Evolutionary conservation across 2,797 vertebrate genomes (phyloP), one percentile per base, ranked within the genome.

Genomic region (Novumbra hubbsi): DNA sequence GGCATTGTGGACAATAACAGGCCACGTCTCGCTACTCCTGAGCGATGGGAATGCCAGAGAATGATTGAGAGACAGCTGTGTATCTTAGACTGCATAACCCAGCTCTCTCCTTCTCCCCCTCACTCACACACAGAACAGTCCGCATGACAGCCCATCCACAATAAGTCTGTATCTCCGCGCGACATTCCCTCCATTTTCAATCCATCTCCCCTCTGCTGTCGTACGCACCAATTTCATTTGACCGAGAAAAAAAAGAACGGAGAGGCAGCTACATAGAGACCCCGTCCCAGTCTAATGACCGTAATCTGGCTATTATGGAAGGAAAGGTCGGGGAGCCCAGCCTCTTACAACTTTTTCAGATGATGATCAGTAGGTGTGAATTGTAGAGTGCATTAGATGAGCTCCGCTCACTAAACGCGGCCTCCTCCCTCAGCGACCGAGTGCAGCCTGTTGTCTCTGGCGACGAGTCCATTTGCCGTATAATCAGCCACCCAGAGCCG

Each of bases 381-480:
- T 17, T 66, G 17, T 66, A 24, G 52, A 55, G 55, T 24, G 55
- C 55, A 60, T 27, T 60, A 27, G 55, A 27, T 60, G 21, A 11
- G 9, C 21, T 21, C 55, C 21, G 21, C 21, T 60, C 21, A 12
- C 55, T 60, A 24, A 60, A 21, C 21, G 9, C 12, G 24, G 21
- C 55, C 55, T 60, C 21, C n/a, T 21, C 11, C 21, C 55, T 60
- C 76, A 80, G 75, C 52, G 55, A 17, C 19, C 50, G 21, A 66
- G 67, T 74, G 9, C 21, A 60, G 55, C 24, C 21, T 52, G 60
- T 73, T 75, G 30, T 14, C 71, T 45, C 71, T 68, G 77, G 76
- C 80, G 74, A 71, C 75, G 76, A 86, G 70, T 75, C 80, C 85
- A 86, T 82, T 84, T 82, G 78, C 55, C 7, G 73, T 68, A 70